Percentiles rank a stretch among this genome's conserved stretches.
These are phyloP conservation scores for Poliocrania exsul DNA, from an alignment of 2,797 vertebrate genomes.

Conservation along the genomic window DNA sequence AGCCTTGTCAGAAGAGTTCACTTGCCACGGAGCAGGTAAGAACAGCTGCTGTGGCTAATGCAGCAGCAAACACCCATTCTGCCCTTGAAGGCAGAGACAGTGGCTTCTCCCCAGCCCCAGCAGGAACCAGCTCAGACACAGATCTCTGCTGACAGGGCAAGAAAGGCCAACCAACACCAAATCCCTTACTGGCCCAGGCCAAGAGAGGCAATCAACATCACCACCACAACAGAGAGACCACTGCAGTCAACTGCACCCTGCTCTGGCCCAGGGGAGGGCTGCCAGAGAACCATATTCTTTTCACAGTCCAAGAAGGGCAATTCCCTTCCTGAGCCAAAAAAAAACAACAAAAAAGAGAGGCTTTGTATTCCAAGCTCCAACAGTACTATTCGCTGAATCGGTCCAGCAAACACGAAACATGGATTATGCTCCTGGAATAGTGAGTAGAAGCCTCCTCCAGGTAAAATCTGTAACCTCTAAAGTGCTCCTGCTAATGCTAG, in stretches of 20 bases:
- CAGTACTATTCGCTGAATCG: background rate
- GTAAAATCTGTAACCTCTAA: constrained; percentile 43
- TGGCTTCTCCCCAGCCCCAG: background rate
- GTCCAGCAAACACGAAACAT: background rate
- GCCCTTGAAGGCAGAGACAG: background rate
- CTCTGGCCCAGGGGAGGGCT: background rate
- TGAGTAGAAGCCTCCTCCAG: constrained; percentile 9
- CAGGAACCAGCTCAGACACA: constrained; percentile 3
- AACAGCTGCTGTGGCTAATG: background rate
- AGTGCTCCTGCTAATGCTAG: constrained; percentile 53
- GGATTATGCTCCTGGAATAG: background rate
- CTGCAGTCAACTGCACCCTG: background rate
- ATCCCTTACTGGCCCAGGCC: background rate
- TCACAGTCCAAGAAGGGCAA: constrained; percentile 33
- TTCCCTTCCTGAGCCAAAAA: constrained; percentile 7
- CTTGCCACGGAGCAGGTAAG: background rate
- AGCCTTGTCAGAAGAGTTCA: constrained; percentile 34
- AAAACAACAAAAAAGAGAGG: background rate
- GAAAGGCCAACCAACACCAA: constrained; percentile 20
- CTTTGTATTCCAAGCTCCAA: constrained; percentile 21
- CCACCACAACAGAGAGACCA: background rate
- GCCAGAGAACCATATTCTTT: background rate
- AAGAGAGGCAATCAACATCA: background rate
- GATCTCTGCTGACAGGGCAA: constrained; percentile 4
- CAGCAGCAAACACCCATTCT: background rate